Evolutionary conservation across 2,797 vertebrate genomes (phyloP).

Genomic region (Tachyglossus aculeatus): DNA sequence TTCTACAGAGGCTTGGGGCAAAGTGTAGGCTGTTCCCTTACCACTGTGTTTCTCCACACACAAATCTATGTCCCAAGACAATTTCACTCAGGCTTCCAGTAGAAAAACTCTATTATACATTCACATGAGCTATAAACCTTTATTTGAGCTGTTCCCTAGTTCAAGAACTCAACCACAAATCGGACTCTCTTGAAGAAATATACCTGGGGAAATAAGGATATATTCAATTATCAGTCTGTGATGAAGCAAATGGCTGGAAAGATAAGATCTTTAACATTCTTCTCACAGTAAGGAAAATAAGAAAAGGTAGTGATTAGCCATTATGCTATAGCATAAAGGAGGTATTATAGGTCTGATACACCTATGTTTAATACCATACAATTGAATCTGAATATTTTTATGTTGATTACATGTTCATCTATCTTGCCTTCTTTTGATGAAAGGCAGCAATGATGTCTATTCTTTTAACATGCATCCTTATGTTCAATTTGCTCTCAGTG

Average conservation of each 20-base stretch:
- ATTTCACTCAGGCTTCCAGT: not conserved
- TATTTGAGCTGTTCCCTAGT: too few species aligned
- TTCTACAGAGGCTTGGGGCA: not conserved
- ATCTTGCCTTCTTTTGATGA: too few species aligned
- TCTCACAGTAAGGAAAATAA: not conserved
- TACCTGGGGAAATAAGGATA: not conserved
- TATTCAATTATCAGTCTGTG: not conserved
- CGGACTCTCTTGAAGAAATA: not conserved
- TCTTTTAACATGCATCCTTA: too few species aligned
- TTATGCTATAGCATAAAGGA: not conserved
- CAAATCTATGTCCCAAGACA: not conserved
- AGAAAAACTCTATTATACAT: not conserved
- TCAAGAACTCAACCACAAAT: constrained; percentile 4
- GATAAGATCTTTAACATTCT: constrained; percentile 3
- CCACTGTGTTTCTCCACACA: not conserved
- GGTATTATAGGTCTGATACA: not conserved
- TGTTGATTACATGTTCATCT: not conserved
- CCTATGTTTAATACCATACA: not conserved
- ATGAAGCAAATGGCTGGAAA: not conserved
- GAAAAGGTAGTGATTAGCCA: not conserved
- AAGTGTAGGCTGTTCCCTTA: not conserved
- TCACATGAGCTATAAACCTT: too few species aligned
- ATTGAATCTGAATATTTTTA: not conserved
- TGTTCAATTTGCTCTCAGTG: too few species aligned
- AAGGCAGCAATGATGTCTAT: too few species aligned